phyloP scores from a whole-genome alignment of 2,797 vertebrate species.

The Leuciscus waleckii region DNA sequence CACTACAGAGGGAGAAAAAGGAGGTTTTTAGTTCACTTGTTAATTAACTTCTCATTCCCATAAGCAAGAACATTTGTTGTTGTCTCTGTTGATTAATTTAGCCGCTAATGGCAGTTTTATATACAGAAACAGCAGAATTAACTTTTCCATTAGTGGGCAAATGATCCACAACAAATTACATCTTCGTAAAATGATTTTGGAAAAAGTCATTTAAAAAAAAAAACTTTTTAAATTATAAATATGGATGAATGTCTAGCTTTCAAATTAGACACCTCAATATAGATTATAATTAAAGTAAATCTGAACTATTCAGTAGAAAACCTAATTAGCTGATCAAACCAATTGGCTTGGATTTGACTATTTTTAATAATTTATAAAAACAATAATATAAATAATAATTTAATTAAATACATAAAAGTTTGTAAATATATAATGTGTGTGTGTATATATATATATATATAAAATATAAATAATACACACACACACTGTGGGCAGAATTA shows the following conservation, averaged over 20 bases:
- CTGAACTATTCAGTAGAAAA: neutral
- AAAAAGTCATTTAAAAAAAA: neutral
- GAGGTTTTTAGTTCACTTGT: neutral
- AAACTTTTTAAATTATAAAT: slow-evolving; percentile 6
- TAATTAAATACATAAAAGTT: too few relatives aligned
- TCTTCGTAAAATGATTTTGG: neutral
- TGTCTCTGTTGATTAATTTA: slow-evolving; percentile 13
- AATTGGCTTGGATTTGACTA: neutral
- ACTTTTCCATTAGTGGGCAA: slow-evolving; percentile 32
- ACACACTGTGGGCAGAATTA: too few relatives aligned
- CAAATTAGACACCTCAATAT: neutral
- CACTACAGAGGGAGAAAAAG: slow-evolving; percentile 74
- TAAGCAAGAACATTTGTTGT: slow-evolving; percentile 17
- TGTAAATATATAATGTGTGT: too few relatives aligned
- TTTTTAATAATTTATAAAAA: neutral
- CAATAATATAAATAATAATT: neutral
- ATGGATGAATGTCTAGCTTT: neutral
- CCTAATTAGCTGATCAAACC: neutral
- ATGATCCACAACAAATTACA: slow-evolving; percentile 6
- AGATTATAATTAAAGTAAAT: neutral
- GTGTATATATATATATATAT: too few relatives aligned
- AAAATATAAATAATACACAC: too few relatives aligned
- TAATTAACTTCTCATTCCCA: slow-evolving; percentile 16
- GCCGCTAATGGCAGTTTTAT: slow-evolving; percentile 25
- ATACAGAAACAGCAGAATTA: neutral